phyloP scores from a whole-genome alignment of 2,888 invertebrate genomes.

The Drosophila paramelanica region DNA sequence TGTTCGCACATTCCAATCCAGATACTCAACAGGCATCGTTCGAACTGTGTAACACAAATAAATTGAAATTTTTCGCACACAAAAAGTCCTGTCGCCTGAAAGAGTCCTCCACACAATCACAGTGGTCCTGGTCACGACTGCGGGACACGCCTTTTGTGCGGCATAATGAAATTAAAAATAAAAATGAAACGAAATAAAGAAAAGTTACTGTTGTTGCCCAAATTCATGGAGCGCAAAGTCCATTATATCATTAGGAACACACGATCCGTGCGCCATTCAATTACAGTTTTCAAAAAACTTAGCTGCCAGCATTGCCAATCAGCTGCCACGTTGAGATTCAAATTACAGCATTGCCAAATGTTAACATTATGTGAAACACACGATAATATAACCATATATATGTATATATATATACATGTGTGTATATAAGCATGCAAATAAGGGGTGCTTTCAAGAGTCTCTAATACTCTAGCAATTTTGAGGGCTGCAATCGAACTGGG shows the following conservation, averaged over 20 bases:
- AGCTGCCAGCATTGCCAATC: conserved; percentile 56
- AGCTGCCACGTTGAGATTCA: conserved; percentile 63
- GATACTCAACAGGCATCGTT: conserved; percentile 16
- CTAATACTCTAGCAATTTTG: conserved; percentile 9
- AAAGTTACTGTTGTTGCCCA: conserved; percentile 83
- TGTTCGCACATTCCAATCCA: conserved; percentile 29
- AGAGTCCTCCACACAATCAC: conserved; percentile 1
- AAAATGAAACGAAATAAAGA: conserved; percentile 43
- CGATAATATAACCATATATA: conserved; percentile 13
- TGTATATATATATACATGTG: not conserved
- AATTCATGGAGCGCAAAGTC: conserved; percentile 67
- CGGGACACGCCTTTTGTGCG: conserved; percentile 75
- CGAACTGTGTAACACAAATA: conserved; percentile 69
- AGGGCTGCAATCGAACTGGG: conserved; percentile 9
- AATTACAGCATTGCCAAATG: conserved; percentile 71
- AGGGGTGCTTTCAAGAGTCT: conserved; percentile 41
- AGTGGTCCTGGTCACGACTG: conserved; percentile 14
- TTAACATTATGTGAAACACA: conserved; percentile 54
- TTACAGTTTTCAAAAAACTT: conserved; percentile 31
- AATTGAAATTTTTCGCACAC: conserved; percentile 70
- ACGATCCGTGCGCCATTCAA: conserved; percentile 44
- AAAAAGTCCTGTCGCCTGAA: conserved; percentile 43
- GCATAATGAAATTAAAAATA: conserved; percentile 82
- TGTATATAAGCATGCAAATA: conserved; percentile 1
- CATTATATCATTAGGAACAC: conserved; percentile 80